phyloP scores from a whole-genome alignment of 2,113 vertebrate genomes.

The Bos javanicus region DNA sequence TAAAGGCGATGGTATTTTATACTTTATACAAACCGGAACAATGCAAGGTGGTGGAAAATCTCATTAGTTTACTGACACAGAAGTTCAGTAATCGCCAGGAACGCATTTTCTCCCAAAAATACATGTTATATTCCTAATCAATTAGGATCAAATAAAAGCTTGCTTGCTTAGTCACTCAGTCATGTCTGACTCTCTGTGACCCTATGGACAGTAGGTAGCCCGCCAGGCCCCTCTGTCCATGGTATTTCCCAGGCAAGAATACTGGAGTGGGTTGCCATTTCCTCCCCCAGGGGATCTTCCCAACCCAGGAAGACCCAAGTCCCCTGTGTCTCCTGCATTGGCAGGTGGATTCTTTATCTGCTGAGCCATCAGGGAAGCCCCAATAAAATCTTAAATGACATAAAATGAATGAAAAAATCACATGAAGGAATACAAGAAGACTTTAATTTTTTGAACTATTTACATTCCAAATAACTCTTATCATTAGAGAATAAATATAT shows the following conservation, averaged over 20 bases:
- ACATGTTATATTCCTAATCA: neutral
- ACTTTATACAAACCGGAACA: neutral
- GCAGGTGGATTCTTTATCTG: neutral
- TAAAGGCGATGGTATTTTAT: neutral
- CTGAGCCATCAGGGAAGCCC: neutral
- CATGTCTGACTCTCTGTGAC: neutral
- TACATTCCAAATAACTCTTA: neutral
- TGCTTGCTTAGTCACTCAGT: neutral
- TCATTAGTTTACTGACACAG: neutral
- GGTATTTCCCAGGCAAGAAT: neutral
- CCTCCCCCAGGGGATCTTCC: neutral
- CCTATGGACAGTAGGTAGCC: neutral
- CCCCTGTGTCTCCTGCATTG: neutral
- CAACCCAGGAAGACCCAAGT: neutral
- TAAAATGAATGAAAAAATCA: constrained; percentile 19
- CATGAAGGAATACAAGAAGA: neutral
- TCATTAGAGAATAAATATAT: neutral
- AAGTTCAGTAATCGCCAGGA: neutral
- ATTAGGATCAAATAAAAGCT: neutral
- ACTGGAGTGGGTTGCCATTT: neutral
- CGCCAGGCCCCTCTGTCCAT: neutral
- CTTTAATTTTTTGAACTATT: constrained; percentile 2
- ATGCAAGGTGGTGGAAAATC: neutral
- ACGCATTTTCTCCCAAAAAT: neutral
- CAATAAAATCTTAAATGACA: neutral